A percentile compares a stretch with the other conserved stretches of the same genome.
phyloP scores from a whole-genome alignment of 2,797 vertebrate species.

The Naso thynnoides region DNA sequence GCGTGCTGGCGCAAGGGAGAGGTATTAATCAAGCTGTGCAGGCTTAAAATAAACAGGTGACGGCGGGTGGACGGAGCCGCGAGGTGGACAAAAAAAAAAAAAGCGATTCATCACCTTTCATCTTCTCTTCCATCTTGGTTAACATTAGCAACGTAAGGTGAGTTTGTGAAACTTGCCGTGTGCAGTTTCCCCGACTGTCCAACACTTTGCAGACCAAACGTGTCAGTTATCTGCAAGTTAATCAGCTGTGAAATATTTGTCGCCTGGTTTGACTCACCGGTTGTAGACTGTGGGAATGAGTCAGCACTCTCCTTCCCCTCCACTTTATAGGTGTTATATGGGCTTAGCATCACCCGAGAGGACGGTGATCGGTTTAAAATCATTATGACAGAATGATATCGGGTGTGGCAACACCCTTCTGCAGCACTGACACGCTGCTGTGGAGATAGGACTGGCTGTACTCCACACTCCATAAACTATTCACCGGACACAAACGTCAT shows the following conservation, averaged over 20 bases:
- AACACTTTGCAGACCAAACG: not conserved
- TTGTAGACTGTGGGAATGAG: too few relatives aligned
- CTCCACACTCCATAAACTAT: too few relatives aligned
- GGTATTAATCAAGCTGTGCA: constrained; percentile 35
- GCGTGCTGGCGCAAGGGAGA: constrained; percentile 86
- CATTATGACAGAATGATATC: too few relatives aligned
- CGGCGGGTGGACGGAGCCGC: constrained; percentile 3
- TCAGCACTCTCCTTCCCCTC: too few relatives aligned
- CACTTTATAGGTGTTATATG: too few relatives aligned
- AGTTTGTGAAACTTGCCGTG: not conserved
- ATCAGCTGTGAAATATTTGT: not conserved
- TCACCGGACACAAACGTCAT: too few relatives aligned
- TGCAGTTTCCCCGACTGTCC: not conserved
- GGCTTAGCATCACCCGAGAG: too few relatives aligned
- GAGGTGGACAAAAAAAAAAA: constrained; percentile 11
- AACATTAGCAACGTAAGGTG: not conserved
- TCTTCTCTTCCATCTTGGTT: not conserved
- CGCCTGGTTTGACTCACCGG: too few relatives aligned
- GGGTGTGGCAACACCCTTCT: too few relatives aligned
- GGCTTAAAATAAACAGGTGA: constrained; percentile 38
- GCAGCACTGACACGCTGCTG: too few relatives aligned
- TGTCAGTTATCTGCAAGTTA: not conserved
- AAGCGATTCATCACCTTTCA: not conserved
- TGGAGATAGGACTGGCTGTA: too few relatives aligned
- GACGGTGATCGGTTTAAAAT: too few relatives aligned